phyloP scores from a whole-genome alignment of 2,113 vertebrate species.

The Albula goreensis region DNA sequence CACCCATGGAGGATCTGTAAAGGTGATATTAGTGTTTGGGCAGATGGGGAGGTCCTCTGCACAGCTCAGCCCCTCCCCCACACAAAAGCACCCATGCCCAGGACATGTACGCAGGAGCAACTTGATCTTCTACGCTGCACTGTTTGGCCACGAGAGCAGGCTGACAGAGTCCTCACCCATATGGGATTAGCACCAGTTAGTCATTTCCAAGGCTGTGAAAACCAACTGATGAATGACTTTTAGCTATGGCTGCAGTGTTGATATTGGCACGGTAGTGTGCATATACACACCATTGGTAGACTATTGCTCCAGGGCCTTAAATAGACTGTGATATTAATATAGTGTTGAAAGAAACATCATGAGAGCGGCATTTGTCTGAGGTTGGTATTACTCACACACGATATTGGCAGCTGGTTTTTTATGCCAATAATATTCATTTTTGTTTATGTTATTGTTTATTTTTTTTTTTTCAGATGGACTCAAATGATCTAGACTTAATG shows the following conservation, averaged over 20 bases:
- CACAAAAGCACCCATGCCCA: neutral
- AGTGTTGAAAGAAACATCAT: neutral
- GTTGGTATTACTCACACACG: neutral
- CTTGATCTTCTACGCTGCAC: neutral
- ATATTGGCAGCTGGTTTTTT: neutral
- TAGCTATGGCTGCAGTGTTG: neutral
- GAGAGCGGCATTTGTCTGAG: neutral
- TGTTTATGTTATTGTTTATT: slow-evolving; percentile 19
- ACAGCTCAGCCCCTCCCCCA: neutral
- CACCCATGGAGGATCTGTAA: neutral
- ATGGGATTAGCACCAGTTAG: neutral
- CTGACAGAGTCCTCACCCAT: neutral
- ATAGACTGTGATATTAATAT: neutral
- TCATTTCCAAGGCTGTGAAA: neutral
- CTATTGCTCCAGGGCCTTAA: neutral
- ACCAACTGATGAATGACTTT: neutral
- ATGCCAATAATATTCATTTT: neutral
- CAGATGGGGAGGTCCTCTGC: neutral
- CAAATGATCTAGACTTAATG: slow-evolving; percentile 63
- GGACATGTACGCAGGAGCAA: neutral
- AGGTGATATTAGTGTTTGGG: neutral
- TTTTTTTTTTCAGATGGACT: slow-evolving; percentile 71
- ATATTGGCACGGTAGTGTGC: neutral
- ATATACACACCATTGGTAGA: neutral
- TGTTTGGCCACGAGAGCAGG: neutral